Percentiles rank a stretch among this genome's conserved stretches.
Conservation (phyloP, 2,797 vertebrate genomes). For the Phrynocephalus guinanensis region DNA sequence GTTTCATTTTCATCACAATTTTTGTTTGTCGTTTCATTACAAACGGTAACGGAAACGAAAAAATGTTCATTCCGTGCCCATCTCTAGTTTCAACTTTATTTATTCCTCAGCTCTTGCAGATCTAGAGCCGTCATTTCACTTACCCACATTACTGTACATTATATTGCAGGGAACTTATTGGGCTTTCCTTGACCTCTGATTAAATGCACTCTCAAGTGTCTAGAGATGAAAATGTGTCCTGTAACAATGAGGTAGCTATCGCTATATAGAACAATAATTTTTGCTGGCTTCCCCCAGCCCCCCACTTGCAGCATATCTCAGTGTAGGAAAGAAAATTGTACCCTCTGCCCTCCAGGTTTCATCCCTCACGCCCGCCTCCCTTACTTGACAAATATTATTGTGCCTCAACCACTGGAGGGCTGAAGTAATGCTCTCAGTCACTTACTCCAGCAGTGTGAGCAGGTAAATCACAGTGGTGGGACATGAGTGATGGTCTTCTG, state of each 20-base stretch:
- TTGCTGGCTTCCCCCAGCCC: too few relatives aligned
- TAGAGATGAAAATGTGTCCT: not conserved
- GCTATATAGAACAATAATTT: not conserved
- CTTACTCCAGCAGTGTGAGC: constrained; percentile 18
- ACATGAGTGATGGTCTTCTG: constrained; percentile 28
- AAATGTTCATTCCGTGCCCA: too few relatives aligned
- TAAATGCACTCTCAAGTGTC: constrained; percentile 6
- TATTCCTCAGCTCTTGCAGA: not conserved
- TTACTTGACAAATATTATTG: constrained; percentile 33
- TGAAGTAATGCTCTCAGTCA: constrained; percentile 36
- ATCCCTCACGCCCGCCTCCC: constrained; percentile 26
- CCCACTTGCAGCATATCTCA: not conserved
- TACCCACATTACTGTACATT: not conserved
- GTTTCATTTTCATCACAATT: too few relatives aligned
- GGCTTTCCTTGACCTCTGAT: constrained; percentile 4
- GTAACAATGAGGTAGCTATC: constrained; percentile 9
- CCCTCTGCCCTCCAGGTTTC: not conserved
- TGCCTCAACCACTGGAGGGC: constrained; percentile 33
- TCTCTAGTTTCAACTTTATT: not conserved
- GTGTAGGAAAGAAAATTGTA: not conserved
- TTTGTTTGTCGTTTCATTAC: too few relatives aligned
- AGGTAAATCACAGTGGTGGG: constrained; percentile 41
- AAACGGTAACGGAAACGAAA: too few relatives aligned
- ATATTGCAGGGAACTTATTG: not conserved
- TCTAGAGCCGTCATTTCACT: constrained; percentile 1